phyloP scores from a whole-genome alignment of 35 echinoderm and acorn worm genomes.

The Nesometra sesokonis region DNA sequence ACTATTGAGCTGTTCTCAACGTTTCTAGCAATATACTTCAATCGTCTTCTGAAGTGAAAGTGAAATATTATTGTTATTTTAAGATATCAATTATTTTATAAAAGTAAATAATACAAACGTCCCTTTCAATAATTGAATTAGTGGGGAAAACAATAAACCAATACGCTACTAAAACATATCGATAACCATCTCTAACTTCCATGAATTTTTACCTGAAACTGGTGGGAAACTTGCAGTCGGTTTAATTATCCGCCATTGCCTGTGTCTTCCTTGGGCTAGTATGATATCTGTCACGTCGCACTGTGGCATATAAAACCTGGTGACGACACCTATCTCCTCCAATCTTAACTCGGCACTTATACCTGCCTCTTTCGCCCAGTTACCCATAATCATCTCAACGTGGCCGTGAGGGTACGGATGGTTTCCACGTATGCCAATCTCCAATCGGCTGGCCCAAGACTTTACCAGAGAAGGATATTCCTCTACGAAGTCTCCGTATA shows the following conservation, averaged over 20 bases:
- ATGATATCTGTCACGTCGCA: neutral
- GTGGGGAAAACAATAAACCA: too few relatives aligned
- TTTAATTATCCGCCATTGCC: slow-evolving; percentile 10
- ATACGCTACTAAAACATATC: too few relatives aligned
- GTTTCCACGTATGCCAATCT: slow-evolving; percentile 25
- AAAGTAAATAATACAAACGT: too few relatives aligned
- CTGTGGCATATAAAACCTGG: slow-evolving; percentile 14
- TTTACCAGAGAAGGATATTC: slow-evolving; percentile 1
- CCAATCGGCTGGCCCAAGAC: slow-evolving; percentile 1
- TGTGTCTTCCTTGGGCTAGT: neutral
- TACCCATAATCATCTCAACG: slow-evolving; percentile 8
- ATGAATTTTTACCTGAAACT: neutral
- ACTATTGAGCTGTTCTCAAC: too few relatives aligned
- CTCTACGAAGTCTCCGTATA: slow-evolving; percentile 36
- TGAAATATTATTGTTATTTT: neutral
- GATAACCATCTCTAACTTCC: too few relatives aligned
- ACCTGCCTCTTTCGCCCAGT: slow-evolving; percentile 15
- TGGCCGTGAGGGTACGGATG: slow-evolving; percentile 14
- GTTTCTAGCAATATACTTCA: neutral
- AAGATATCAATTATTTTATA: too few relatives aligned
- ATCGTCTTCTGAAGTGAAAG: neutral
- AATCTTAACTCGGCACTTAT: slow-evolving; percentile 23
- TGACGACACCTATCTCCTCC: slow-evolving; percentile 3
- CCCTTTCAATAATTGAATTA: neutral
- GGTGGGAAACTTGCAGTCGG: slow-evolving; percentile 32